Base-by-base conservation (phyloP, 2,888 invertebrate genomes). In the Cosmia trapezina region DNA sequence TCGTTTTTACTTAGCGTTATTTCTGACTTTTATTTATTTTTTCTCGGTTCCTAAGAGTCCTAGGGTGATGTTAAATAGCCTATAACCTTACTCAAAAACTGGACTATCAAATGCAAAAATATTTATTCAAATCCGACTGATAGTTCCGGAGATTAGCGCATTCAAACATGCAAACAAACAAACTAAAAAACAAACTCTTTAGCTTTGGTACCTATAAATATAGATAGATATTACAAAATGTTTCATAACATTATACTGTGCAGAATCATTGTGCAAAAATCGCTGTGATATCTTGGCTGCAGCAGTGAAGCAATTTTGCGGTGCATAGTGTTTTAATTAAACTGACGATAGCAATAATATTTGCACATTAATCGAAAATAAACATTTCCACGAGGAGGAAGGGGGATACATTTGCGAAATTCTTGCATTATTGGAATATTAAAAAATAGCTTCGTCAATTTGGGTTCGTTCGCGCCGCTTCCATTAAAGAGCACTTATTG, bases 401-500 rank as follows among this genome's bases (percentile, higher is more conserved):
- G 43, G 64, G 64, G 53, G 37, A 57, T 63, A 63, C 66, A 81
- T 75, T 62, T 56, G 66, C 60, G 69, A 73, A 76, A 76, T 77
- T 74, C 80, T 73, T 73, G 76, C 76, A 79, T 84, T 81, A 84
- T 81, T 79, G 74, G 65, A 75, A 81, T 85, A 74, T 78, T 47
- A 77, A 82, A 83, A 84, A 83, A 79, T 73, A 53, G 71, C 73
- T 74, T 33, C 79, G 80, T 83, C 81, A 81, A 83, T 86, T 84
- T 84, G 78, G 72, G 75, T 66, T 86, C 86, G 87, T 85, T 88
- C 85, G 82, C 84, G 83, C 78, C 85, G 77, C 70, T 82, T 76
- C 87, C 86, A 88, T 89, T 88, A 88, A 88, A 89, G 84, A 87
- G 86, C 88, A 90, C 88, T 89, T 87, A 89, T 87, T 87, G 84